phyloP scores from a whole-genome alignment of 1,140 invertebrate genomes.

The Procambarus clarkii region DNA sequence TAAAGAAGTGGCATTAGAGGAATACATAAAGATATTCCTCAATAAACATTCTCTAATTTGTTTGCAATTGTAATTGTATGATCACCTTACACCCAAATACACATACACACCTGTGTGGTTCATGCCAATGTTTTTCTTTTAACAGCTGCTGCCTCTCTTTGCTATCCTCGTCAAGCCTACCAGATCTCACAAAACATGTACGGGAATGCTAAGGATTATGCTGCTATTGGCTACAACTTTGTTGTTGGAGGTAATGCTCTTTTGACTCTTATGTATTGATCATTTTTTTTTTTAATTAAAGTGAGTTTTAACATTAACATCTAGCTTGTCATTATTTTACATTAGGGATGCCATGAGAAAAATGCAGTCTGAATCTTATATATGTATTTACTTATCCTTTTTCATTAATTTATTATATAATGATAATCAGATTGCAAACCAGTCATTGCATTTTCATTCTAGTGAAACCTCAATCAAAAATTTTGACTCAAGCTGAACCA shows the following conservation, averaged over 20 bases:
- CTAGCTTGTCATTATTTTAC: too few species aligned
- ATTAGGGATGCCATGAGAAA: too few species aligned
- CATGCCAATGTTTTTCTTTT: background rate
- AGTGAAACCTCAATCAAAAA: constrained; percentile 60
- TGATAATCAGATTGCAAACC: background rate
- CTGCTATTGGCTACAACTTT: constrained; percentile 59
- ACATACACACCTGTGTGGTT: background rate
- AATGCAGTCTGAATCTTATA: too few species aligned
- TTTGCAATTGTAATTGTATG: too few species aligned
- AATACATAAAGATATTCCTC: too few species aligned
- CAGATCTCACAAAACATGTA: constrained; percentile 38
- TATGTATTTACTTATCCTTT: background rate
- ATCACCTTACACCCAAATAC: too few species aligned
- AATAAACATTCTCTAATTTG: too few species aligned
- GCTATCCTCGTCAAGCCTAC: constrained; percentile 62
- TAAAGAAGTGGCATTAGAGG: too few species aligned
- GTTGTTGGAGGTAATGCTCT: constrained; percentile 46
- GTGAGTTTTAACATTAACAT: too few species aligned
- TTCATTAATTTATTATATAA: background rate
- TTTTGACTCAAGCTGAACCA: background rate
- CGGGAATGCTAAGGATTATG: constrained; percentile 25
- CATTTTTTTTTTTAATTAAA: background rate
- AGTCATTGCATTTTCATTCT: background rate
- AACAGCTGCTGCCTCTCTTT: constrained; percentile 55
- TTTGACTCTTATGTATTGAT: too few species aligned